These are phyloP conservation scores for Meloidogyne exigua DNA, from an alignment of 1,140 invertebrate genomes.

Conservation along the genomic window DNA sequence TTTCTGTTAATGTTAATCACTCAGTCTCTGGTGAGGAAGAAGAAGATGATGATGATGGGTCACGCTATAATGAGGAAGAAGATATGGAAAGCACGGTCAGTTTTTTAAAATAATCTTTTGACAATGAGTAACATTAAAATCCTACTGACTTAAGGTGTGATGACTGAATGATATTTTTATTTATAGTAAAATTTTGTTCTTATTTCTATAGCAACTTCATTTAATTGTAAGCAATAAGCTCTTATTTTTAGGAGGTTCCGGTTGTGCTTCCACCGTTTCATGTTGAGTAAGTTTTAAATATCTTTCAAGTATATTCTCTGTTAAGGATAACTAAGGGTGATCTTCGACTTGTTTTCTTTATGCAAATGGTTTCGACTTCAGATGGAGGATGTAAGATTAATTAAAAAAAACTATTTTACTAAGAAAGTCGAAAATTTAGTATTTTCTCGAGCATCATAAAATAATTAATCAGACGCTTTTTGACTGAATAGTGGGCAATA, in stretches of 20 bases:
- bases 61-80: not conserved
- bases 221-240: not conserved
- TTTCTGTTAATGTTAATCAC: constrained; percentile 62
- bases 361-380: constrained; percentile 50
- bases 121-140: too few species aligned
- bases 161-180: too few species aligned
- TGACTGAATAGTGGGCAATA: too few species aligned
- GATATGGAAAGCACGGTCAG: not conserved
- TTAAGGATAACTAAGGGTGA: constrained; percentile 53
- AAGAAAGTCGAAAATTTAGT: too few species aligned
- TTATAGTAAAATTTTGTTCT: not conserved
- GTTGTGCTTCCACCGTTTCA: constrained; percentile 29
- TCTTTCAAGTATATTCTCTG: not conserved
- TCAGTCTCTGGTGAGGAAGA: constrained; percentile 59
- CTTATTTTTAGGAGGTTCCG: constrained; percentile 11
- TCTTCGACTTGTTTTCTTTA: constrained; percentile 57
- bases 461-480: too few species aligned
- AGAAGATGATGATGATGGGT: constrained; percentile 35
- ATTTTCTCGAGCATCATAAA: too few species aligned
- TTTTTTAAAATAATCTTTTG: not conserved
- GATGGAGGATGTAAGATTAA: constrained; percentile 48
- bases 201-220: not conserved
- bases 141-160: too few species aligned
- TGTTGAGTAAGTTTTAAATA: not conserved
- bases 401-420: too few species aligned